These are phyloP conservation scores for Drosophila pachea DNA, from an alignment of 1,140 invertebrate genomes.

Conservation along the genomic window DNA sequence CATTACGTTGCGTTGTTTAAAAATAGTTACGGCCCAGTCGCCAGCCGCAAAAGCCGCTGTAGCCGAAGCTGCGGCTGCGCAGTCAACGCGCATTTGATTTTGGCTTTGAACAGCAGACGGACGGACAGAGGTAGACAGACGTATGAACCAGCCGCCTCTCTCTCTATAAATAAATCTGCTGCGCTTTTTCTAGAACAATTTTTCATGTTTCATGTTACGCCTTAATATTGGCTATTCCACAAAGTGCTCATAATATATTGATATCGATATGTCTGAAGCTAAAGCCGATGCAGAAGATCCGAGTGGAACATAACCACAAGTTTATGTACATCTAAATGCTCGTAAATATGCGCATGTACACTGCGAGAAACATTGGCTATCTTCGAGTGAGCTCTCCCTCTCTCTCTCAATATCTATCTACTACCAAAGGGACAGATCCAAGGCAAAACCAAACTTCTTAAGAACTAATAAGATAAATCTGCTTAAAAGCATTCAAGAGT, in stretches of 20 bases:
- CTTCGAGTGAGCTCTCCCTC: no score
- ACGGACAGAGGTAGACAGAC: not conserved
- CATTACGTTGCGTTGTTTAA: slow-evolving; percentile 64
- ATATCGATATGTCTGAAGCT: slow-evolving; percentile 13
- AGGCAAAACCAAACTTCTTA: no score
- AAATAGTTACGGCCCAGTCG: slow-evolving; percentile 50
- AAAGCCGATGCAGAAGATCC: not conserved
- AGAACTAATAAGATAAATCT: no score
- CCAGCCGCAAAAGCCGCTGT: slow-evolving; percentile 14
- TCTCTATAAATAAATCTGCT: slow-evolving; percentile 28
- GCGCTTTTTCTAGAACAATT: slow-evolving; percentile 29
- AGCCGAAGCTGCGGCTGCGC: slow-evolving; percentile 26
- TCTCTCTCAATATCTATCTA: no score
- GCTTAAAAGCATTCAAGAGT: no score
- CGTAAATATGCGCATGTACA: no score
- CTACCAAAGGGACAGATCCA: no score
- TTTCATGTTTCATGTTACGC: slow-evolving; percentile 38
- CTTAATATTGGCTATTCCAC: not conserved
- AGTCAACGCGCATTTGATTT: slow-evolving; percentile 44
- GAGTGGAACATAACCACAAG: not conserved
- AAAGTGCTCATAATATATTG: slow-evolving; percentile 17
- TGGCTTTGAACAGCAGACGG: slow-evolving; percentile 25
- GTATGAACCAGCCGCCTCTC: not conserved
- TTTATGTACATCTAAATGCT: no score
- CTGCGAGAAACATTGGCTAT: no score